phyloP scores from a whole-genome alignment of 2,113 vertebrate genomes.

The Pseudolaguvia tuberculata region DNA sequence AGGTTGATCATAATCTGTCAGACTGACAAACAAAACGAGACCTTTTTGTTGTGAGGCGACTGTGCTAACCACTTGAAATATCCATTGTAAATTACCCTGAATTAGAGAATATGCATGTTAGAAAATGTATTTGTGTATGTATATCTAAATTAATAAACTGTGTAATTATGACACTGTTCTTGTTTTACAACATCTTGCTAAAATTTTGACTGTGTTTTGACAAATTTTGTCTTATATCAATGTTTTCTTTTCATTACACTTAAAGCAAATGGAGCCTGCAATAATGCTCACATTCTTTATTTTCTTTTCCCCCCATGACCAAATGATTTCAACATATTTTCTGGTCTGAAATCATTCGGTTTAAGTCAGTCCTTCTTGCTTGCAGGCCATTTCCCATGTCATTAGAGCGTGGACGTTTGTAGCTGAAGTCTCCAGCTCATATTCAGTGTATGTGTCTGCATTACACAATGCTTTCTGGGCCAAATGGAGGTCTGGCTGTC shows the following conservation, averaged over 20 bases:
- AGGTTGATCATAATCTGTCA: neutral
- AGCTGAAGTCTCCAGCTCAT: constrained; percentile 37
- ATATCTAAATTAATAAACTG: neutral
- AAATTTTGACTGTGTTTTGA: neutral
- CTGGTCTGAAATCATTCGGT: constrained; percentile 28
- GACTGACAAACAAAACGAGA: constrained; percentile 7
- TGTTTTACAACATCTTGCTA: neutral
- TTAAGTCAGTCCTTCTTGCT: constrained; percentile 32
- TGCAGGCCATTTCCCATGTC: constrained; percentile 40
- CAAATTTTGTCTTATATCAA: neutral
- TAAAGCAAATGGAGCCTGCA: constrained; percentile 5
- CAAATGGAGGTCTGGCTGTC: constrained; percentile 37
- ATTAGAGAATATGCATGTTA: too few relatives aligned
- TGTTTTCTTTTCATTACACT: constrained; percentile 22
- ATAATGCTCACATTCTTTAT: neutral
- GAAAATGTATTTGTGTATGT: too few relatives aligned
- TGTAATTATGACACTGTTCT: neutral
- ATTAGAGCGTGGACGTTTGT: constrained; percentile 40
- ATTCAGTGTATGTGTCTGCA: constrained; percentile 33
- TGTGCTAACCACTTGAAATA: too few relatives aligned
- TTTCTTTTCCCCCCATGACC: neutral
- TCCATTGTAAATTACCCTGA: too few relatives aligned
- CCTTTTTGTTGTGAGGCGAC: too few relatives aligned
- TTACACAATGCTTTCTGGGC: constrained; percentile 24
- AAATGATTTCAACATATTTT: constrained; percentile 39